phyloP scores from a whole-genome alignment of 2,113 vertebrate species.

The Myrmecophaga tridactyla region DNA sequence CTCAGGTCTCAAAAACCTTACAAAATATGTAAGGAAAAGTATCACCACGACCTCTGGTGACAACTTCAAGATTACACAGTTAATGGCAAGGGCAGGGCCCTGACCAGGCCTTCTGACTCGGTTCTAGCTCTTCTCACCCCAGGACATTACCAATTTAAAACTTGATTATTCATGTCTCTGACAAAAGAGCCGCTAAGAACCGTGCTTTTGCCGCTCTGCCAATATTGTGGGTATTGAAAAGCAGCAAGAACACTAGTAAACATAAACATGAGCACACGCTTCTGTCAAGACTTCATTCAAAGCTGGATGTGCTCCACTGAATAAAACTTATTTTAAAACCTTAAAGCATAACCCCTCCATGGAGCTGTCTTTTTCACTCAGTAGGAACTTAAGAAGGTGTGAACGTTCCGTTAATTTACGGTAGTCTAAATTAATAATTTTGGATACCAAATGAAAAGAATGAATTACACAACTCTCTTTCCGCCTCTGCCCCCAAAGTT shows the following conservation, averaged over 20 bases:
- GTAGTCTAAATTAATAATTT: background rate
- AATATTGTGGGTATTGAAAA: background rate
- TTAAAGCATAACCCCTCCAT: background rate
- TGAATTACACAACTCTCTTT: background rate
- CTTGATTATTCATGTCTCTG: background rate
- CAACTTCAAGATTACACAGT: background rate
- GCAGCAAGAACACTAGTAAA: background rate
- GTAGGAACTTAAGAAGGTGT: background rate
- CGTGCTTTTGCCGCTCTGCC: background rate
- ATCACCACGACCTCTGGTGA: background rate
- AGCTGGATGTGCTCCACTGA: background rate
- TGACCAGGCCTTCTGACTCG: background rate
- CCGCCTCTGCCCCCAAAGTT: constrained; percentile 3
- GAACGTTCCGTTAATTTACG: background rate
- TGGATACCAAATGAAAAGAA: background rate
- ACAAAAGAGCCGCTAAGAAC: background rate
- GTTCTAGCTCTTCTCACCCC: background rate
- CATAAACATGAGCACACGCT: background rate
- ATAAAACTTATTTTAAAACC: background rate
- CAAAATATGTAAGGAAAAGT: background rate
- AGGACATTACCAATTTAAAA: background rate
- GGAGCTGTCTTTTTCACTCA: background rate
- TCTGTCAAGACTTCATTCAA: background rate
- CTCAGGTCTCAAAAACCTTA: background rate
- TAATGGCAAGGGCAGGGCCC: background rate